Percentiles rank a stretch among this genome's conserved stretches.
phyloP scores from a whole-genome alignment of 2,888 invertebrate species.

The Pocota personata region DNA sequence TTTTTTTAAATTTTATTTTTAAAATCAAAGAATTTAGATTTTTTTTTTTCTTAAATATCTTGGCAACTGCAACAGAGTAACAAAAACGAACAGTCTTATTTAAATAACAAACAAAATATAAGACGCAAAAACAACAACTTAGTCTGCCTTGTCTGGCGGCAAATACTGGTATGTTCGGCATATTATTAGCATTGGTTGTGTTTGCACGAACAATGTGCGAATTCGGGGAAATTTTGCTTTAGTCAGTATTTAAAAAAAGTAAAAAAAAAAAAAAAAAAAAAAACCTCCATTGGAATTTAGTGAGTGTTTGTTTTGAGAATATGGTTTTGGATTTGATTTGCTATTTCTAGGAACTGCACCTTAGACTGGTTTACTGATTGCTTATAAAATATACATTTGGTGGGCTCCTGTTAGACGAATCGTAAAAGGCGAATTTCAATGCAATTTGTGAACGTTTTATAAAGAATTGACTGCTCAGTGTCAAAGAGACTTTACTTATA shows the following conservation, averaged over 20 bases:
- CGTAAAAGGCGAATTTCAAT: no score
- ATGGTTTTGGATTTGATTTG: neutral
- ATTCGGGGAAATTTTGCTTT: slow-evolving; percentile 1
- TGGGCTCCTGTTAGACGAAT: no score
- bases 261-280: no score
- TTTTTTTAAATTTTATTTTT: slow-evolving; percentile 8
- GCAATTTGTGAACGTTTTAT: no score
- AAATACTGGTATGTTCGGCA: neutral
- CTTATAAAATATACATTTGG: no score
- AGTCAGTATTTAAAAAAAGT: neutral
- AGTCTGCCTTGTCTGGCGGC: neutral
- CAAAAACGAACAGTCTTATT: neutral
- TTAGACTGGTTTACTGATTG: neutral
- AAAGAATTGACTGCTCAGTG: no score
- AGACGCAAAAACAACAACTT: neutral
- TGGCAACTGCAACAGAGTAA: slow-evolving; percentile 10
- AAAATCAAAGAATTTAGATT: neutral
- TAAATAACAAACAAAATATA: neutral
- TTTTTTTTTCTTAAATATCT: neutral
- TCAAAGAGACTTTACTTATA: no score
- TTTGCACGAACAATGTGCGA: slow-evolving; percentile 10
- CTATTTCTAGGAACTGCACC: neutral
- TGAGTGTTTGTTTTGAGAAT: neutral
- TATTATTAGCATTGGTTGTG: neutral
- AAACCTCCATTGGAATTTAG: neutral